phyloP scores from a whole-genome alignment of 2,888 invertebrate species.

The Sphaerophoria rueppellii region DNA sequence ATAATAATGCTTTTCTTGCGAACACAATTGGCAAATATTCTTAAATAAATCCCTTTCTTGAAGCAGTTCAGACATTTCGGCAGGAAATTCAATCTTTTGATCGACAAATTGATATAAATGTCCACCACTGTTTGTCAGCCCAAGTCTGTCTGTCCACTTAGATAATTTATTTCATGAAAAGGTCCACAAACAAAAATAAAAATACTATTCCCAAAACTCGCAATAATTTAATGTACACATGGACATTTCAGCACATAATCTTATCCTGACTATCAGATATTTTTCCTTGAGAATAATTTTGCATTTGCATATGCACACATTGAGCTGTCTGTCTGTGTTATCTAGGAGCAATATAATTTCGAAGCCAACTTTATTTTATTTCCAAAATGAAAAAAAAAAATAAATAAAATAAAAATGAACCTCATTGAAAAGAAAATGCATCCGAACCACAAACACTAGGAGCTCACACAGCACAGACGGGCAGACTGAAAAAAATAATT shows the following conservation, averaged over 20 bases:
- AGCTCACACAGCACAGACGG: not conserved
- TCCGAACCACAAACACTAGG: not conserved
- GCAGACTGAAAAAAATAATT: not conserved
- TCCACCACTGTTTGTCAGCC: too few species aligned
- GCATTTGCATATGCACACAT: not conserved
- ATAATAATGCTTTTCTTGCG: too few species aligned
- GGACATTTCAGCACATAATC: constrained; percentile 52
- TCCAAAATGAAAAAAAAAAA: not conserved
- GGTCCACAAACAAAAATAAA: too few species aligned
- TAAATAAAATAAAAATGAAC: not conserved
- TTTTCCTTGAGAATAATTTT: constrained; percentile 13
- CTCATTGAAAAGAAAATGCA: not conserved
- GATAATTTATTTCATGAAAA: too few species aligned
- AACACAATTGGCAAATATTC: too few species aligned
- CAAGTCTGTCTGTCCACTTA: too few species aligned
- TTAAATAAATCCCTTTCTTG: too few species aligned
- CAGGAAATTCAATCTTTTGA: too few species aligned
- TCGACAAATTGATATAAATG: too few species aligned
- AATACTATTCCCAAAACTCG: constrained; percentile 30
- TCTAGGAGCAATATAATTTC: constrained; percentile 25
- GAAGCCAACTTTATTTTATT: constrained; percentile 8
- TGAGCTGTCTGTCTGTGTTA: constrained; percentile 25
- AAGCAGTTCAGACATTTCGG: too few species aligned
- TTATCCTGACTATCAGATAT: constrained; percentile 67
- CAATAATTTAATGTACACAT: constrained; percentile 50